phyloP scores from a whole-genome alignment of 2,888 invertebrate genomes.

The Diaperis boleti region DNA sequence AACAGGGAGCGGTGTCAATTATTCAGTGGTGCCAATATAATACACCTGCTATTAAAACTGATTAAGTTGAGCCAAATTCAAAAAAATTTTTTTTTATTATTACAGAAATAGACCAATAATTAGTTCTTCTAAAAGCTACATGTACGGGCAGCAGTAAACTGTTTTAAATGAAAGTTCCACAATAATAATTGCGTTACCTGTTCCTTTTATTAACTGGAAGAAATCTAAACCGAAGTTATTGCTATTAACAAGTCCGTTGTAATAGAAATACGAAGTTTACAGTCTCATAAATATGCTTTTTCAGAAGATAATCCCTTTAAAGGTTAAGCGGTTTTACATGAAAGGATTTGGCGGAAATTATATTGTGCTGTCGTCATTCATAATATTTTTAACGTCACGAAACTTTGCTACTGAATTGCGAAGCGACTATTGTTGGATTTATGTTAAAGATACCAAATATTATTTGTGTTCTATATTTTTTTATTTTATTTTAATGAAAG shows the following conservation, averaged over 20 bases:
- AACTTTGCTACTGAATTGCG: neutral
- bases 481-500: too few relatives aligned
- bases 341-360: neutral
- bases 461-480: too few relatives aligned
- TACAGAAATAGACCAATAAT: too few relatives aligned
- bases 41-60: too few relatives aligned
- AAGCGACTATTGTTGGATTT: too few relatives aligned
- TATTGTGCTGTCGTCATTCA: neutral
- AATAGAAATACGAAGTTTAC: slow-evolving; percentile 1
- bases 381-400: neutral
- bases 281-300: neutral
- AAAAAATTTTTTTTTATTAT: too few relatives aligned
- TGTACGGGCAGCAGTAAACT: too few relatives aligned
- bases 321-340: neutral
- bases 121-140: too few relatives aligned
- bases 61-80: too few relatives aligned
- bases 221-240: neutral
- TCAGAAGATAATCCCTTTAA: neutral
- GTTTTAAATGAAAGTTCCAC: neutral
- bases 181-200: neutral
- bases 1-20: neutral
- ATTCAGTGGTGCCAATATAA: too few relatives aligned
- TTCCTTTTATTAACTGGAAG: neutral
- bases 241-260: neutral
- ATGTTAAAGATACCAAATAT: too few relatives aligned